Evolutionary conservation across 92 coral and sea anemone genomes (phyloP).

Genomic region (Chrysogorgia sp.): DNA sequence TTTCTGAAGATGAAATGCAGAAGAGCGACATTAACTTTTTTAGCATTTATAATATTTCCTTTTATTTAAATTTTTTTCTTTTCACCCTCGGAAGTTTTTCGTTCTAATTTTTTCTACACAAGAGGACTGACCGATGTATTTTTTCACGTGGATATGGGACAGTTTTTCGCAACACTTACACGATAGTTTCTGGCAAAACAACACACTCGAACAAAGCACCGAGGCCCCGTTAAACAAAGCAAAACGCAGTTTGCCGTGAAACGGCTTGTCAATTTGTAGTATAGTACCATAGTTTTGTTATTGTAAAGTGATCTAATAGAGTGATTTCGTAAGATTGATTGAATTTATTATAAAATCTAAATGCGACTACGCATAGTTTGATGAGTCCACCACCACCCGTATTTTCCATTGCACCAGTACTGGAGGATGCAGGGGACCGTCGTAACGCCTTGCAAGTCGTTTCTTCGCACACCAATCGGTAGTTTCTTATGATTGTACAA

Average conservation of each 20-base stretch:
- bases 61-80: too few relatives aligned
- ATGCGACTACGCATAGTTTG: too few relatives aligned
- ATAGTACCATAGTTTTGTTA: slow-evolving; percentile 8
- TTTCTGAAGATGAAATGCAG: too few relatives aligned
- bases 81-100: too few relatives aligned
- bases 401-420: not conserved
- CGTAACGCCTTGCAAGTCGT: slow-evolving; percentile 18
- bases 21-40: too few relatives aligned
- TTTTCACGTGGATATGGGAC: not conserved
- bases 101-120: not conserved
- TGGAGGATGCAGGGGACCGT: not conserved
- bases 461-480: not conserved
- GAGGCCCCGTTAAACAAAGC: too few relatives aligned
- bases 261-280: slow-evolving; percentile 1
- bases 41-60: too few relatives aligned
- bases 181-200: not conserved
- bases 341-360: not conserved
- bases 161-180: not conserved
- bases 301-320: too few relatives aligned
- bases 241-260: slow-evolving; percentile 8
- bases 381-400: not conserved
- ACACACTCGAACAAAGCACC: too few relatives aligned
- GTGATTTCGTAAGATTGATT: slow-evolving; percentile 3
- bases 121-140: not conserved
- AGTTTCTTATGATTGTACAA: slow-evolving; percentile 32